Evolutionary conservation across 2,888 invertebrate genomes (phyloP), one percentile per base, ranked within the genome.

Genomic region (Scelioninae gen. 1): DNA sequence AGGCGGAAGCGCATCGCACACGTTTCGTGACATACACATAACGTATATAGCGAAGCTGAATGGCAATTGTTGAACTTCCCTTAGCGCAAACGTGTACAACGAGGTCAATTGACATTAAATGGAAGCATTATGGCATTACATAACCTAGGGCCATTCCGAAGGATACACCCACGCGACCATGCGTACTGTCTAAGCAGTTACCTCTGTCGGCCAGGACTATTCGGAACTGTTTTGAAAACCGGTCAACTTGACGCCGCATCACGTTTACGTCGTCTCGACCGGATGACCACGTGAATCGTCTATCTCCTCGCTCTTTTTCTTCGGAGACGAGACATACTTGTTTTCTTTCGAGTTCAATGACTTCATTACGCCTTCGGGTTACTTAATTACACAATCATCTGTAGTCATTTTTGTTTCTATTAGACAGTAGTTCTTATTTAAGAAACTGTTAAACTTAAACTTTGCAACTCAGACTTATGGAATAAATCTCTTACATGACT

Each of bases 11-110:
- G 60, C 51, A 49, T 58, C 81, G 75, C 83, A 77, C 79, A 79
- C 84, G 83, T 82, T 83, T 84, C 75, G 74, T 80, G 81, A 82
- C 77, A 74, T 83, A 85, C 72, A 84, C 84, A 83, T 53, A 65
- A 51, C 81, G 66, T 71, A 83, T 76, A 63, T 84, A 83, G 86
- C 72, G 83, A 83, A 81, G 89, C 88, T 91, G 90, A 91, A 91
- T 92, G 90, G 92, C 91, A 92, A 92, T 92, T 92, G 92, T 92
- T 92, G 90, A 92, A 92, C 91, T 92, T 92, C 92, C 92, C 91
- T 91, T 88, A 89, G 86, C 88, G 88, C 88, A 91, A 91, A 91
- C 90, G 91, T 91, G 90, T 89, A 89, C 90, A 92, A 92, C 91
- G 92, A 92, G 92, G 92, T 92, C 92, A 92, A 92, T 92, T 92